A percentile compares a stretch with the other conserved stretches of the same genome.
These are phyloP conservation scores for Orussus abietinus DNA, from an alignment of 1,140 invertebrate genomes.

Conservation along the genomic window DNA sequence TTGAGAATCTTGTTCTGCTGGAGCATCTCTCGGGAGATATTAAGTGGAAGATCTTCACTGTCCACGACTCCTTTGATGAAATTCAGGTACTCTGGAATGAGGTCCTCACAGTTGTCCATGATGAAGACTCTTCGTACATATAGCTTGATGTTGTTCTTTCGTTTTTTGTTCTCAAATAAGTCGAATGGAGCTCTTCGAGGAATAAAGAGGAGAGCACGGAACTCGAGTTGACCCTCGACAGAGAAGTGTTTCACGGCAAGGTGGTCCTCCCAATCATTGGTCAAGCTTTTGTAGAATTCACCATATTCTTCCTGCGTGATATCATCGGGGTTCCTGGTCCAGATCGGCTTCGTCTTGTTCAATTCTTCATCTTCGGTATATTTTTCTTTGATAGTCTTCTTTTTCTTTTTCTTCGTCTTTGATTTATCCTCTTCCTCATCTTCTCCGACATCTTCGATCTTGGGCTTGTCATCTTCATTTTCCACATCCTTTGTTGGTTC, in stretches of 20 bases:
- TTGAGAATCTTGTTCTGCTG: constrained; percentile 99
- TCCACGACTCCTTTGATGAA: constrained; percentile 99
- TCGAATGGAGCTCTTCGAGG: constrained; percentile 95
- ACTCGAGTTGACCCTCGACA: constrained; percentile 97
- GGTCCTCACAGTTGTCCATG: constrained; percentile 98
- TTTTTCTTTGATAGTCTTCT: constrained; percentile 96
- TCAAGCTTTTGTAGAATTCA: constrained; percentile 98
- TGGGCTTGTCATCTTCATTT: constrained; percentile 78
- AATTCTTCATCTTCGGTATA: constrained; percentile 97
- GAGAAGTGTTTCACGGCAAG: constrained; percentile 98
- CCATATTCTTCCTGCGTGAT: constrained; percentile 97
- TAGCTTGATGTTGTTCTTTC: constrained; percentile 97
- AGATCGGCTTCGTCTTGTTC: constrained; percentile 99
- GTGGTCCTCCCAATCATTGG: constrained; percentile 99
- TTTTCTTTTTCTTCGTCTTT: constrained; percentile 84
- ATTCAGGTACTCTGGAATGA: constrained; percentile 97
- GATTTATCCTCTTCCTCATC: constrained; percentile 87
- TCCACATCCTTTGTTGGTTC: constrained; percentile 60
- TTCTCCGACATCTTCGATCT: constrained; percentile 89
- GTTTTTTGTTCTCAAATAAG: constrained; percentile 97
- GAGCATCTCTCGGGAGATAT: constrained; percentile 98
- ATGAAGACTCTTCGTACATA: constrained; percentile 97
- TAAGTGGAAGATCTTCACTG: constrained; percentile 94
- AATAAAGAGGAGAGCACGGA: constrained; percentile 91
- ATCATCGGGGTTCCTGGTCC: constrained; percentile 97